Evolutionary conservation across 2,888 invertebrate species (phyloP), one percentile per base, ranked within the genome.

Genomic region (Oxystoma pomonae): DNA sequence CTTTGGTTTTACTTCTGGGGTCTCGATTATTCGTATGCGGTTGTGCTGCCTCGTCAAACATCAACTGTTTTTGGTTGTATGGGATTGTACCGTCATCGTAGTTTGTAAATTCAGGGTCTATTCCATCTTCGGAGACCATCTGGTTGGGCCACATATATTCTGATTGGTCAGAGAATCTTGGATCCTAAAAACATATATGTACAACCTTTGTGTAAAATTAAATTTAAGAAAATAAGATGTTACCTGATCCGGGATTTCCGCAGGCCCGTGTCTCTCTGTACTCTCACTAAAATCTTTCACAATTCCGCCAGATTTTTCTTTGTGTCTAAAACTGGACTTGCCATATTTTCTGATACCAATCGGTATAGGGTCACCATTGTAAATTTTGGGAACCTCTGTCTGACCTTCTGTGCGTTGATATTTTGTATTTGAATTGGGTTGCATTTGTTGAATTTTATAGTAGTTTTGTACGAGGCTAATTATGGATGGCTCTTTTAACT

Each of bases 311-410:
- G 73, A 72, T 58, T 73, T 69, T 52, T 75, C 75, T 69, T 78
- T 80, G 61, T 80, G 79, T 49, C 79, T 69, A 67, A 80, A 80
- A 70, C 70, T 77, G 0, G 73, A 72, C n/a, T 66, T 69, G 17
- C 75, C 74, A 66, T 74, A 76, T 71, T 76, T 76, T 60, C 69
- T 70, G n/a, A 74, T 71, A 12, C 67, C 70, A 20, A 74, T 72
- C n/a, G 70, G 71, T 19, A 64, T 66, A 1, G 71, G 58, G 62
- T 72, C 71, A 7, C 68, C 70, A 59, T 67, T 69, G 50, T 72
- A 73, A 56, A 64, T 69, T 67, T 76, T 74, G n/a, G 71, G 68
- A 16, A 73, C 65, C 68, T 77, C 76, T 0, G 69, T 66, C 60
- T 75, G 75, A 5, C 74, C 74, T 52, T 63, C 51, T 50, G 35